Base-by-base conservation (phyloP, 2,888 invertebrate species). In the Melinaea marsaeus region DNA sequence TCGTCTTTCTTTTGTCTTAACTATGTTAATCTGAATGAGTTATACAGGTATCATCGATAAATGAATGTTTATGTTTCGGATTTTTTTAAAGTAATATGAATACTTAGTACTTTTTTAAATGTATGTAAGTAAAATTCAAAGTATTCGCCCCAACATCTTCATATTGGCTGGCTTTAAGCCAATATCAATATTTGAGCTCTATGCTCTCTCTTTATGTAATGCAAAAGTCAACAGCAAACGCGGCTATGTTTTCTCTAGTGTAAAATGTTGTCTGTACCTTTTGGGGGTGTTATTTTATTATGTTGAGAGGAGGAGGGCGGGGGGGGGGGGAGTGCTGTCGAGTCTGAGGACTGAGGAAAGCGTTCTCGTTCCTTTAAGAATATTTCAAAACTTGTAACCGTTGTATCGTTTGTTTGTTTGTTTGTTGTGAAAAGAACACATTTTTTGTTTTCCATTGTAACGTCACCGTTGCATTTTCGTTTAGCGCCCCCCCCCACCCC, bases 171-270 rank as follows among this genome's bases (percentile, higher is more conserved):
- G 73, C 74, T 60, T 63, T 59, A 62, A 59, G 73, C 73, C 74
- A 74, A 66, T 61, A 68, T 63, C 66, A 70, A 70, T 66, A 70
- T 73, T 72, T 72, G 72, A 69, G 63, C 67, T 65, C 70, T 68
- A 69, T 66, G 61, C 69, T 76, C 67, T 77, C 75, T 73, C 74
- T 73, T 76, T 77, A 74, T 77, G 68, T 67, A 69, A 74, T 75
- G 78, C 75, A 75, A 77, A 79, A 80, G 79, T 75, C 80, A 81
- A 81, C 77, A 73, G 76, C 75, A 78, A 78, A 80, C 80, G 81
- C 80, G 76, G 77, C 79, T 79, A 79, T 79, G 78, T 79, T 78
- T 79, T 77, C 68, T 66, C 69, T 70, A 75, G 70, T 74, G 76
- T 75, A 74, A 78, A 79, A 76, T 73, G 72, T 78, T 76, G 76